Conservation (phyloP, 2,113 vertebrate genomes). For the Dromas ardeola region DNA sequence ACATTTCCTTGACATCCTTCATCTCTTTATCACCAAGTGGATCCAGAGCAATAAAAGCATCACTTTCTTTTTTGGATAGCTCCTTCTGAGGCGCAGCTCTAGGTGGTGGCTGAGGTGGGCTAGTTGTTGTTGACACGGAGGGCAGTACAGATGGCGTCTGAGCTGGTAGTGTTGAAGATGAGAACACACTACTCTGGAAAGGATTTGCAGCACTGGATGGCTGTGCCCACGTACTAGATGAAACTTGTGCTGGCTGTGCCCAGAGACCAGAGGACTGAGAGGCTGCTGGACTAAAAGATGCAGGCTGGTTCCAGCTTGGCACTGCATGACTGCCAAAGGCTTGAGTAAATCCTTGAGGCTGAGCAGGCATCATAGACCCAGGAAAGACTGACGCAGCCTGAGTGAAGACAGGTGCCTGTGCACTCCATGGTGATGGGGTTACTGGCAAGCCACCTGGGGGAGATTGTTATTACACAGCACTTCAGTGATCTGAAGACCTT, state of each 20-base stretch:
- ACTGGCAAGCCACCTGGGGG: constrained; percentile 77
- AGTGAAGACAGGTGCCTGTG: constrained; percentile 68
- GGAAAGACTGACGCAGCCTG: constrained; percentile 66
- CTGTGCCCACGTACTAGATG: constrained; percentile 76
- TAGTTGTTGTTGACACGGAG: background rate
- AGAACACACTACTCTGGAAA: constrained; percentile 80
- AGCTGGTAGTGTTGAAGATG: constrained; percentile 12
- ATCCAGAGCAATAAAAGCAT: constrained; percentile 90
- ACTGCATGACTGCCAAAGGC: constrained; percentile 68
- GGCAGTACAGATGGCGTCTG: constrained; percentile 32
- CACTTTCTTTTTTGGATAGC: constrained; percentile 79
- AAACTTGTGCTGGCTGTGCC: constrained; percentile 64
- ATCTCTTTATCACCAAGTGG: constrained; percentile 91
- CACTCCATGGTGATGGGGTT: constrained; percentile 78
- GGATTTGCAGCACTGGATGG: constrained; percentile 74
- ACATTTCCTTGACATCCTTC: constrained; percentile 93
- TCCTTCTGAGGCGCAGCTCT: constrained; percentile 77
- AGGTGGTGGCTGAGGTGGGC: constrained; percentile 83
- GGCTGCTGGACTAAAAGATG: constrained; percentile 67
- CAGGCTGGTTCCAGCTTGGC: constrained; percentile 80
- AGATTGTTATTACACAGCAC: background rate
- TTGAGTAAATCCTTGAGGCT: constrained; percentile 69
- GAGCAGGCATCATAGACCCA: constrained; percentile 57
- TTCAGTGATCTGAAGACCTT: background rate
- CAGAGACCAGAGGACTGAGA: constrained; percentile 76